phyloP scores from a whole-genome alignment of 2,888 invertebrate genomes.

The Ceraclea dissimilis region DNA sequence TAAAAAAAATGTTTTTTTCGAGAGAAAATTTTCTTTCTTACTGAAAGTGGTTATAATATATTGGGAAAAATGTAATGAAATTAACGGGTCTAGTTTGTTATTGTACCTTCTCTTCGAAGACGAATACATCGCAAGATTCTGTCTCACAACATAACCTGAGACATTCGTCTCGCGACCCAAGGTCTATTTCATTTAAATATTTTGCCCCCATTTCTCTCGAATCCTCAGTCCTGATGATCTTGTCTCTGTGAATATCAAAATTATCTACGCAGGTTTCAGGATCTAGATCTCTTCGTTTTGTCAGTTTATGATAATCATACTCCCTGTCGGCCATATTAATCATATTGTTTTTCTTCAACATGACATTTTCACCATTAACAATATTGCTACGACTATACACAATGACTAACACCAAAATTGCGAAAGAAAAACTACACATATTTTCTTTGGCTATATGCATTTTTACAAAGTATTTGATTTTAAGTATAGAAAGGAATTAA shows the following conservation, averaged over 20 bases:
- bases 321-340: slow-evolving; percentile 15
- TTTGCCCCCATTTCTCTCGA: slow-evolving; percentile 83
- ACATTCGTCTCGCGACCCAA: slow-evolving; percentile 75
- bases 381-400: neutral
- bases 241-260: slow-evolving; percentile 80
- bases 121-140: slow-evolving; percentile 80
- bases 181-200: slow-evolving; percentile 77
- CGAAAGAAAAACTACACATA: slow-evolving; percentile 9
- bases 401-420: slow-evolving; percentile 16
- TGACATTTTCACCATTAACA: slow-evolving; percentile 14
- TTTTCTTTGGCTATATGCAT: too few relatives aligned
- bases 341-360: slow-evolving; percentile 19
- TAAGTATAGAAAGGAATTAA: neutral
- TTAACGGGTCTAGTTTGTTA: too few relatives aligned
- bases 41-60: too few relatives aligned
- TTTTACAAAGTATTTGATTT: too few relatives aligned
- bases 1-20: too few relatives aligned
- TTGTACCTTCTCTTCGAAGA: slow-evolving; percentile 89
- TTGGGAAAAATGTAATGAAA: too few relatives aligned
- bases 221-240: slow-evolving; percentile 86
- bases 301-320: slow-evolving; percentile 24
- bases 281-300: slow-evolving; percentile 46
- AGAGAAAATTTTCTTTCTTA: too few relatives aligned
- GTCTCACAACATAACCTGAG: slow-evolving; percentile 82
- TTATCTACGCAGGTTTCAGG: slow-evolving; percentile 63